These are phyloP conservation scores for Cairina moschata DNA, from an alignment of 2,113 vertebrate species.

Conservation along the genomic window DNA sequence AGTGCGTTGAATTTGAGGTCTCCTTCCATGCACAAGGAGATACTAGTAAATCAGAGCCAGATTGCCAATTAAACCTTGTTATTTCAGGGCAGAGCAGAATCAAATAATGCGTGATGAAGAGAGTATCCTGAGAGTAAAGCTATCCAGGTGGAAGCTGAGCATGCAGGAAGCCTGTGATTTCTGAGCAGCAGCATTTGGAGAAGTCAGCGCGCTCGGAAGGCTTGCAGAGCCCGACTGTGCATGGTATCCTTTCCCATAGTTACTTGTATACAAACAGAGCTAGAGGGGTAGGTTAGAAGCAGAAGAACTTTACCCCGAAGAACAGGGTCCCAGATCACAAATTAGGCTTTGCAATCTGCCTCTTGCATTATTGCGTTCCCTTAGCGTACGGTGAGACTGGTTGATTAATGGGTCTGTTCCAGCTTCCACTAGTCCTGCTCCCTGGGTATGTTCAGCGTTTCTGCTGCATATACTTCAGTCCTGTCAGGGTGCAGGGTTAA, in stretches of 20 bases:
- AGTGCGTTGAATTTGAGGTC: slow-evolving; percentile 46
- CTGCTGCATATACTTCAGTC: background rate
- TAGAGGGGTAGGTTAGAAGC: background rate
- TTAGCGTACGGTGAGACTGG: background rate
- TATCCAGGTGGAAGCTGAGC: background rate
- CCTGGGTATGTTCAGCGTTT: background rate
- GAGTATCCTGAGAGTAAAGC: background rate
- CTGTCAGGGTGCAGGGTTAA: background rate
- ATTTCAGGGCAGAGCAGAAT: slow-evolving; percentile 43
- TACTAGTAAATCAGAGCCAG: slow-evolving; percentile 52
- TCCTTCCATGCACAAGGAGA: slow-evolving; percentile 43
- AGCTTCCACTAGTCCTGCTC: background rate
- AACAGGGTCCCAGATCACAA: background rate
- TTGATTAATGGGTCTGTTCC: background rate
- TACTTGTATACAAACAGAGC: slow-evolving; percentile 3
- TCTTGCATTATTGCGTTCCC: background rate
- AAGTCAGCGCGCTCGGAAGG: background rate
- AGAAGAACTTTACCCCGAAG: background rate
- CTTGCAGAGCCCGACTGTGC: background rate
- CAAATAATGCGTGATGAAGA: slow-evolving; percentile 12
- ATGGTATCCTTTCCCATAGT: background rate
- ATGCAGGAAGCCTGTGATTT: background rate
- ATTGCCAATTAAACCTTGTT: slow-evolving; percentile 47
- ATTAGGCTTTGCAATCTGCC: background rate
- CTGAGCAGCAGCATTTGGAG: background rate